Conservation (phyloP, 2,888 invertebrate species). For the Galeopsomyia nigrocyanea region DNA sequence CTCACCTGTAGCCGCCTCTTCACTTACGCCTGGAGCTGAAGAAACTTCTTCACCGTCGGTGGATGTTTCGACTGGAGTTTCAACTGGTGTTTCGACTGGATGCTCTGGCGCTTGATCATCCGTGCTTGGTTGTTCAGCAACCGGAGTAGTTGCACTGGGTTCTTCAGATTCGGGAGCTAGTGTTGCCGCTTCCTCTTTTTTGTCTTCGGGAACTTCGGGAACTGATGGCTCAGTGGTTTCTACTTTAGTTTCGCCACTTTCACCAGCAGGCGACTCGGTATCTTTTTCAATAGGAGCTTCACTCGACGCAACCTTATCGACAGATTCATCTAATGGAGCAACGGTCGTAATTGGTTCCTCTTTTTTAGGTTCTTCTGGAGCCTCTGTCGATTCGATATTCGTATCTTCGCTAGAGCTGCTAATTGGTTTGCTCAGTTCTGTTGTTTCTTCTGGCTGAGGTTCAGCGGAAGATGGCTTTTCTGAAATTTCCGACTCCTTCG, state of each 20-base stretch:
- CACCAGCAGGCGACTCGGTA: conserved; percentile 9
- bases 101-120: conserved; percentile 7
- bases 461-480: conserved; percentile 3
- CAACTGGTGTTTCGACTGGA: not conserved
- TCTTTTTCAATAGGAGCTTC: conserved; percentile 34
- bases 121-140: conserved; percentile 18
- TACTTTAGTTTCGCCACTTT: conserved; percentile 1
- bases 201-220: conserved; percentile 19
- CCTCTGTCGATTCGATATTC: conserved; percentile 31
- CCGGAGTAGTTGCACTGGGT: conserved; percentile 13
- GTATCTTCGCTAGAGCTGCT: conserved; percentile 38
- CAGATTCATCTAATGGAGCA: not conserved
- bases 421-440: conserved; percentile 26
- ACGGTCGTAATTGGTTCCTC: conserved; percentile 2
- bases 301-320: not conserved
- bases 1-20: not conserved
- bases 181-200: conserved; percentile 20
- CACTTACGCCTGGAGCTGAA: conserved; percentile 9
- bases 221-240: conserved; percentile 23
- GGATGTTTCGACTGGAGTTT: conserved; percentile 28
- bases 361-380: conserved; percentile 28
- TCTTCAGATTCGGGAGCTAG: conserved; percentile 32
- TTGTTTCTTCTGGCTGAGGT: conserved; percentile 29
- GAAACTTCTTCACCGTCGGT: conserved; percentile 19
- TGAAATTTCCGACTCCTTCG: conserved; percentile 12